Percentiles rank a stretch among this genome's conserved stretches.
Conservation (phyloP, 2,113 vertebrate genomes). For the Chitala chitala region DNA sequence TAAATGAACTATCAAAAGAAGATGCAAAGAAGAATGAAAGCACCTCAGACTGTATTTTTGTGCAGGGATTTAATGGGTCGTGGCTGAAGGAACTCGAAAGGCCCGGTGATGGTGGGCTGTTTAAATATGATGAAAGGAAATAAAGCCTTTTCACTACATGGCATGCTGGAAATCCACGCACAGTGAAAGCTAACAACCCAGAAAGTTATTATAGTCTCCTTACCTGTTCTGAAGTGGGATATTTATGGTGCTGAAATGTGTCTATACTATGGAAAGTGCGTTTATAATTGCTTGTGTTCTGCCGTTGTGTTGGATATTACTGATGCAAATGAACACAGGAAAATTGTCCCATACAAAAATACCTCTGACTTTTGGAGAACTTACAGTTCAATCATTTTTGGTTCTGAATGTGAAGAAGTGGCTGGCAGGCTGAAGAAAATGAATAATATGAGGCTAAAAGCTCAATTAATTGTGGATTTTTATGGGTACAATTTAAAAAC, state of each 20-base stretch:
- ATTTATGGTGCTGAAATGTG: not conserved
- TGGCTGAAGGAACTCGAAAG: not conserved
- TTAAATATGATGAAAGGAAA: not conserved
- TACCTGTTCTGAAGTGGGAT: not conserved
- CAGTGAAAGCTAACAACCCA: too few species aligned
- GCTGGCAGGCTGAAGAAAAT: not conserved
- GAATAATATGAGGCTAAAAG: not conserved
- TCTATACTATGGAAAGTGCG: too few species aligned
- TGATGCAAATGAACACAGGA: too few species aligned
- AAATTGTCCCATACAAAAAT: too few species aligned
- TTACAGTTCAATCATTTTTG: too few species aligned
- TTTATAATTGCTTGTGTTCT: too few species aligned
- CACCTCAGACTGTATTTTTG: not conserved
- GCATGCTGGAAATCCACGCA: too few species aligned
- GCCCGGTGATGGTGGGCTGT: not conserved
- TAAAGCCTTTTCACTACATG: too few species aligned
- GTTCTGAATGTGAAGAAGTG: conserved; percentile 1
- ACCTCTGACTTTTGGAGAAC: too few species aligned
- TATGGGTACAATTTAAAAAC: not conserved
- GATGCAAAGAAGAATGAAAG: not conserved
- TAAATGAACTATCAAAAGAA: not conserved
- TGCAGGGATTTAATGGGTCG: conserved; percentile 14
- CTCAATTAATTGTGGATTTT: not conserved
- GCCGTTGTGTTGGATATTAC: too few species aligned
- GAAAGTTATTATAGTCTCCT: not conserved